phyloP scores from a whole-genome alignment of 2,888 invertebrate genomes.

The Archaeoteleia sp. region DNA sequence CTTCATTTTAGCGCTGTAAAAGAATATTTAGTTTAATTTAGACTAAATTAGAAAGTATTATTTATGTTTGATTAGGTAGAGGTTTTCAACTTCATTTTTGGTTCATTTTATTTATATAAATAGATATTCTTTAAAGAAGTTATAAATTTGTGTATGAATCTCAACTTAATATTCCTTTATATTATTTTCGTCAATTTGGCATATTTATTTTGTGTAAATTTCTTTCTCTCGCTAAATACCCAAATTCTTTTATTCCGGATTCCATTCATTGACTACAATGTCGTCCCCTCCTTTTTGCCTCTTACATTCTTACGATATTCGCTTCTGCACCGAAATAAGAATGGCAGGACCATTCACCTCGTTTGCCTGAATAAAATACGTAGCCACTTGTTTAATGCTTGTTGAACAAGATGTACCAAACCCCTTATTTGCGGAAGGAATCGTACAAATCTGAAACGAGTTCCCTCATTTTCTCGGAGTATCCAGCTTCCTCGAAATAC shows the following conservation, averaged over 20 bases:
- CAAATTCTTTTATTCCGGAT: conserved; percentile 17
- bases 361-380: conserved; percentile 57
- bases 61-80: too few species aligned
- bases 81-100: too few species aligned
- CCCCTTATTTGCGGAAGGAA: conserved; percentile 35
- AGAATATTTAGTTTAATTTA: too few species aligned
- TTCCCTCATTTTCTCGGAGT: conserved; percentile 25
- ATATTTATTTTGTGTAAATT: conserved; percentile 24
- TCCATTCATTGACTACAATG: conserved; percentile 10
- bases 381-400: conserved; percentile 56
- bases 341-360: conserved; percentile 34
- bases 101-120: too few species aligned
- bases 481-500: conserved; percentile 39
- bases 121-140: too few species aligned
- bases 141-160: neutral
- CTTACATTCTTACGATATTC: conserved; percentile 18
- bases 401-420: conserved; percentile 55
- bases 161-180: too few species aligned
- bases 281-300: conserved; percentile 12
- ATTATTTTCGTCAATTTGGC: conserved; percentile 2
- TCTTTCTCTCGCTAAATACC: conserved; percentile 5
- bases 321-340: conserved; percentile 39
- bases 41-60: too few species aligned
- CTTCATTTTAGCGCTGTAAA: too few species aligned
- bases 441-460: conserved; percentile 35